Base-by-base conservation (phyloP, 2,113 vertebrate species). In the Rana temporaria region DNA sequence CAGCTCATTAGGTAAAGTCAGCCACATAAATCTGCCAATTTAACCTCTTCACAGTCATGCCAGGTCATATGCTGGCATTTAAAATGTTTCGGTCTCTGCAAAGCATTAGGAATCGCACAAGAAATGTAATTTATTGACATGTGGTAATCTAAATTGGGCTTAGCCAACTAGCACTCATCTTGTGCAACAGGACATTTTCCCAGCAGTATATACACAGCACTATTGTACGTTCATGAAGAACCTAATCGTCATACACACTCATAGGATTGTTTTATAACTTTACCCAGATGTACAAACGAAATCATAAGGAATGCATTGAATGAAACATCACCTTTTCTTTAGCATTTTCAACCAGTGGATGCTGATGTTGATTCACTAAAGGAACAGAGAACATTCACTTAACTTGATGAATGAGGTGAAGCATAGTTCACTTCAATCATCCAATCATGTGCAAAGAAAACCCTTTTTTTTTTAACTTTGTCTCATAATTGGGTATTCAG, bases 1-100 rank as follows among this genome's bases (percentile, higher is more conserved):
- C 26, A 68, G 62, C 53, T 83, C 55, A 83, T 38, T 76, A 52
- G 72, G 52, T 67, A 68, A 76, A 73, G 38, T 68, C 63, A 76
- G 52, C 71, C 19, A 76, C 59, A 57, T 67, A 76, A 42, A 83
- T 76, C 64, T 79, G 64, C 65, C 77, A 79, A 26, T 79, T 67
- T 75, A 75, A 75, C 72, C 56, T 75, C 30, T 75, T 75, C 72
- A 24, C 72, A 59, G 56, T 75, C 32, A 22, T 42, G 42, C 56
- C 59, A 30, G 72, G 72, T 75, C 56, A 20, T 34, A 75, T 34
- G n/a, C 56, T 75, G 56, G 72, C 34, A 22, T 62, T 75, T 60
- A 60, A 48, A 75, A 75, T 57, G 56, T 60, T 62, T 62, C 15
- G 32, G 30, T 60, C 20, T 60, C 22, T 18, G 56, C 72, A 62